Evolutionary conservation across 2,113 vertebrate genomes (phyloP).

Genomic region (Paradisaea rubra): DNA sequence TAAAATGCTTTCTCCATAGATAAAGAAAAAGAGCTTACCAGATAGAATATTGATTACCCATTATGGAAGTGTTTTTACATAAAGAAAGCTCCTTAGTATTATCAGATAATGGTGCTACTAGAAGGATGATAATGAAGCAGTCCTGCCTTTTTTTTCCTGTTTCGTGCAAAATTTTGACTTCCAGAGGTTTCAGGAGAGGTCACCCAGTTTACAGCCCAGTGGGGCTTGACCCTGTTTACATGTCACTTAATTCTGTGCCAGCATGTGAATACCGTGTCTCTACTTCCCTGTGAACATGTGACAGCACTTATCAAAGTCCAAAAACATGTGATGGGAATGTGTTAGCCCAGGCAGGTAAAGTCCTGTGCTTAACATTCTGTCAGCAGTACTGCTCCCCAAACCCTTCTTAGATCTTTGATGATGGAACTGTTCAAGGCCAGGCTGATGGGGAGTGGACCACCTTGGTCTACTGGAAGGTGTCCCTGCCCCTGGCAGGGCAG

Average conservation of each 20-base stretch:
- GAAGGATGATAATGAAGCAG: background rate
- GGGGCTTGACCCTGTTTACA: background rate
- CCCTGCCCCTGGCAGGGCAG: rapidly evolving
- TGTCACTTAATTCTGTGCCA: background rate
- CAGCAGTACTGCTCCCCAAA: background rate
- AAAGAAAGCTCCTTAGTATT: background rate
- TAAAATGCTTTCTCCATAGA: background rate
- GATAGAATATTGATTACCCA: background rate
- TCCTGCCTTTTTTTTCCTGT: background rate
- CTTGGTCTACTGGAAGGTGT: background rate
- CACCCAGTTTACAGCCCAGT: background rate
- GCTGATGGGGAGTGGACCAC: background rate
- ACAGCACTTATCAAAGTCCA: background rate
- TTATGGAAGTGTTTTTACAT: background rate
- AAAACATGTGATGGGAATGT: background rate
- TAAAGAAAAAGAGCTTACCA: background rate
- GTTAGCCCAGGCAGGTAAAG: background rate
- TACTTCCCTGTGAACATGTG: background rate
- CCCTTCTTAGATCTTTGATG: background rate
- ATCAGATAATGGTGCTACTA: background rate
- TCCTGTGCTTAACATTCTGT: background rate
- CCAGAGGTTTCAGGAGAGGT: background rate
- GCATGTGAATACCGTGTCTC: background rate
- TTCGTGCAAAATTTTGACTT: background rate
- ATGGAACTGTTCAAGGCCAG: background rate